A percentile compares a stretch with the other conserved stretches of the same genome.
Evolutionary conservation across 2,888 invertebrate species (phyloP).

Genomic region (Syrphus vitripennis): DNA sequence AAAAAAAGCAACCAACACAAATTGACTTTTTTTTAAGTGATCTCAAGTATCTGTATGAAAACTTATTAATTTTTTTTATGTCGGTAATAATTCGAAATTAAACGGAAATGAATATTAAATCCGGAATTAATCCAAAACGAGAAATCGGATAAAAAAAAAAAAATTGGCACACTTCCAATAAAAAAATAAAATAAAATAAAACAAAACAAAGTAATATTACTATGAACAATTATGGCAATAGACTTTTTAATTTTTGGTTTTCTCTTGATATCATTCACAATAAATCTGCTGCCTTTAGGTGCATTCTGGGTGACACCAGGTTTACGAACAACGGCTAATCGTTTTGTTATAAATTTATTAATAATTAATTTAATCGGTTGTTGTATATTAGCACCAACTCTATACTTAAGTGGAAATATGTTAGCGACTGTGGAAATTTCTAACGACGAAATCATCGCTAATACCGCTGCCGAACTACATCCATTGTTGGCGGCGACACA

Average conservation of each 20-base stretch:
- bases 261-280: constrained; percentile 80
- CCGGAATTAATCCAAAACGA: constrained; percentile 26
- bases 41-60: neutral
- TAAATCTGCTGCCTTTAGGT: constrained; percentile 80
- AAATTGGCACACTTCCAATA: constrained; percentile 12
- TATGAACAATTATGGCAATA: constrained; percentile 79
- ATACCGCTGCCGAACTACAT: constrained; percentile 74
- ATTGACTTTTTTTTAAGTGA: neutral
- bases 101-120: constrained; percentile 6
- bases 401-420: constrained; percentile 75
- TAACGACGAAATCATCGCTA: constrained; percentile 76
- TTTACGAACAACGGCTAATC: constrained; percentile 81
- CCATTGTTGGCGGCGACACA: constrained; percentile 74
- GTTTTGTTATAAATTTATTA: constrained; percentile 81
- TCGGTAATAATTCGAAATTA: neutral
- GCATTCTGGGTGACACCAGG: constrained; percentile 81
- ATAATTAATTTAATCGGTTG: constrained; percentile 80
- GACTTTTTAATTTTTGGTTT: constrained; percentile 81
- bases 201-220: constrained; percentile 61
- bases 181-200: constrained; percentile 15
- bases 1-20: neutral
- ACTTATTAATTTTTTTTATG: neutral
- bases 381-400: constrained; percentile 79
- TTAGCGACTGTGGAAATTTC: constrained; percentile 16
- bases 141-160: neutral